Conservation (phyloP, 2,888 invertebrate species). For the Mythimna impura region DNA sequence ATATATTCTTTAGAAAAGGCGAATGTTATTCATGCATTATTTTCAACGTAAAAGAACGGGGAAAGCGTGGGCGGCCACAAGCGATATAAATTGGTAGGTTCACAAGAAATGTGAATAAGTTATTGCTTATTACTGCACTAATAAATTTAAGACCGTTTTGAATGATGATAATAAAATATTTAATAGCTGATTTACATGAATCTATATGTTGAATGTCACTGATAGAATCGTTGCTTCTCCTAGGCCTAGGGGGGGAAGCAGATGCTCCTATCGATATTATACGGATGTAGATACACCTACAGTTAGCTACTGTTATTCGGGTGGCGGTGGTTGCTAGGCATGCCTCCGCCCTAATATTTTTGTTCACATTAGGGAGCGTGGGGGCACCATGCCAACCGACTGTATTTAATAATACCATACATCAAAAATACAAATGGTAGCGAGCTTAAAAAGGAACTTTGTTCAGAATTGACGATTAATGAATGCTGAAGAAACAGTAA, state of each 20-base stretch:
- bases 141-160: slow-evolving; percentile 8
- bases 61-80: slow-evolving; percentile 4
- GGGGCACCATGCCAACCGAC: slow-evolving; percentile 64
- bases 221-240: slow-evolving; percentile 37
- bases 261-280: slow-evolving; percentile 48
- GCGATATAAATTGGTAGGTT: slow-evolving; percentile 17
- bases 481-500: slow-evolving; percentile 11
- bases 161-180: slow-evolving; percentile 29
- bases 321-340: slow-evolving; percentile 66
- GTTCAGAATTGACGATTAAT: slow-evolving; percentile 31
- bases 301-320: slow-evolving; percentile 53
- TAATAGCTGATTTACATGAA: slow-evolving; percentile 7
- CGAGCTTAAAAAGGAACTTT: slow-evolving; percentile 33
- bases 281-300: slow-evolving; percentile 47
- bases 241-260: slow-evolving; percentile 51
- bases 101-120: slow-evolving; percentile 33
- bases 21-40: slow-evolving; percentile 11
- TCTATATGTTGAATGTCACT: slow-evolving; percentile 10
- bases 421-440: slow-evolving; percentile 56
- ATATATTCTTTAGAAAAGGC: slow-evolving; percentile 15
- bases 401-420: slow-evolving; percentile 55
- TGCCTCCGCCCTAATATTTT: slow-evolving; percentile 64
- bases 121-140: slow-evolving; percentile 18
- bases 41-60: slow-evolving; percentile 2
- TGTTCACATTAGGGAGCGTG: slow-evolving; percentile 63